A percentile compares a stretch with the other conserved stretches of the same genome.
phyloP scores from a whole-genome alignment of 2,888 invertebrate genomes.

The Caenorhabditis virilis region DNA sequence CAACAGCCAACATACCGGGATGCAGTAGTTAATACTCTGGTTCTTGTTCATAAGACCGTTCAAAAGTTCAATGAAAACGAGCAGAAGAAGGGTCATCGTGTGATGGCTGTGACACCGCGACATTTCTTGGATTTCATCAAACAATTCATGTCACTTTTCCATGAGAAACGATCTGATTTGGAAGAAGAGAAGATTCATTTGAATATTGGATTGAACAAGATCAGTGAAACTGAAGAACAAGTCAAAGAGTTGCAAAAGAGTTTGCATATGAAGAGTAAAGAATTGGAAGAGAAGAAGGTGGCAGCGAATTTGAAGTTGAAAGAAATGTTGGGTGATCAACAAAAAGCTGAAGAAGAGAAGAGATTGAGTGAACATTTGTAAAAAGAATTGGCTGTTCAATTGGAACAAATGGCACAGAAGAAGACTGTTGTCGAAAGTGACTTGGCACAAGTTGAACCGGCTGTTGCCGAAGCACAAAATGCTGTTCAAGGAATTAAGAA shows the following conservation, averaged over 20 bases:
- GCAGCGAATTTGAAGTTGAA: slow-evolving; percentile 98
- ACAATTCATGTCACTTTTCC: slow-evolving; percentile 88
- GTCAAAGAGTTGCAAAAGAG: slow-evolving; percentile 99
- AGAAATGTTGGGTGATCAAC: slow-evolving; percentile 80
- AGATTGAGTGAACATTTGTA: slow-evolving; percentile 94
- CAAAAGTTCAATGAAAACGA: slow-evolving; percentile 81
- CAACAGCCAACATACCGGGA: slow-evolving; percentile 59
- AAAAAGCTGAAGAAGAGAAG: slow-evolving; percentile 98
- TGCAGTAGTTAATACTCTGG: slow-evolving; percentile 97
- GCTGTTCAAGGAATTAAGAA: slow-evolving; percentile 98
- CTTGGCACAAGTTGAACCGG: slow-evolving; percentile 93
- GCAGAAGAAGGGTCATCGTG: slow-evolving; percentile 80
- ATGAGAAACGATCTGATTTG: slow-evolving; percentile 92
- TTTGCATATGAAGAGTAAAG: slow-evolving; percentile 83
- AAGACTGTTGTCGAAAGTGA: slow-evolving; percentile 92
- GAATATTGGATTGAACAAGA: slow-evolving; percentile 97
- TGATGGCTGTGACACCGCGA: slow-evolving; percentile 95
- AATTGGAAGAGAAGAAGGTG: slow-evolving; percentile 90
- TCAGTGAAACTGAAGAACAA: slow-evolving; percentile 97
- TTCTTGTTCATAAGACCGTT: slow-evolving; percentile 95
- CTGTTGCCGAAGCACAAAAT: slow-evolving; percentile 96
- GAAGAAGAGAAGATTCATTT: slow-evolving; percentile 98
- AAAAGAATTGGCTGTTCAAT: slow-evolving; percentile 95
- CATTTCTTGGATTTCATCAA: slow-evolving; percentile 99
- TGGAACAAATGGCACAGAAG: slow-evolving; percentile 85